Conservation (phyloP, 2,797 vertebrate genomes). For the Glossophaga mutica region DNA sequence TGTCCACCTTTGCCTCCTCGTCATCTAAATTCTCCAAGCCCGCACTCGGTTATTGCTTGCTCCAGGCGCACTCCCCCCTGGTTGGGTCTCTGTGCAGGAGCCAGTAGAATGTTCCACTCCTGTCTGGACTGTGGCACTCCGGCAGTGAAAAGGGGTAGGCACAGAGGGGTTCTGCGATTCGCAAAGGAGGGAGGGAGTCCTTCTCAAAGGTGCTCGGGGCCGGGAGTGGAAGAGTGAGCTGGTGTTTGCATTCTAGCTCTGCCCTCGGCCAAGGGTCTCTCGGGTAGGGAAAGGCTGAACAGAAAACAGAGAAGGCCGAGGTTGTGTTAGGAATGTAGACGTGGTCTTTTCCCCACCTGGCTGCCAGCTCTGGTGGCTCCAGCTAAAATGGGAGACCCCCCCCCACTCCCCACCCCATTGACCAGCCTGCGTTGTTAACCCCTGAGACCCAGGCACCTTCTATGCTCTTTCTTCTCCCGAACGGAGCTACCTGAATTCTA, state of each 20-base stretch:
- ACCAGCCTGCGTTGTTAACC: background rate
- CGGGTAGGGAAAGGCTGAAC: background rate
- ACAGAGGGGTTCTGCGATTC: background rate
- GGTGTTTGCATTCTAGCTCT: background rate
- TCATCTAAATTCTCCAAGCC: background rate
- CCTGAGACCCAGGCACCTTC: background rate
- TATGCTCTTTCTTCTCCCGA: background rate
- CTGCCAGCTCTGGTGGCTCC: background rate
- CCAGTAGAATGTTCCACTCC: background rate
- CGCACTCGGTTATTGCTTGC: fast-evolving
- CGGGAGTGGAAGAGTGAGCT: background rate
- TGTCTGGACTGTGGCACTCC: background rate
- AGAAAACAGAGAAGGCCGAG: background rate
- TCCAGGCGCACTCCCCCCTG: background rate
- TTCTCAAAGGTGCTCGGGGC: background rate
- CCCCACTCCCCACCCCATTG: fast-evolving
- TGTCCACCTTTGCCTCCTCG: background rate
- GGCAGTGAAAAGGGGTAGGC: background rate
- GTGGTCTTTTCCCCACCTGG: background rate
- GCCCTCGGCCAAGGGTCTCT: background rate
- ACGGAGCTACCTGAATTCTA: background rate
- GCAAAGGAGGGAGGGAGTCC: background rate
- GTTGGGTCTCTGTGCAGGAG: background rate
- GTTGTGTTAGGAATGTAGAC: no score
- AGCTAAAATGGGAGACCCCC: background rate